These are phyloP conservation scores for Avahi laniger DNA, from an alignment of 2,797 vertebrate genomes.

Conservation along the genomic window DNA sequence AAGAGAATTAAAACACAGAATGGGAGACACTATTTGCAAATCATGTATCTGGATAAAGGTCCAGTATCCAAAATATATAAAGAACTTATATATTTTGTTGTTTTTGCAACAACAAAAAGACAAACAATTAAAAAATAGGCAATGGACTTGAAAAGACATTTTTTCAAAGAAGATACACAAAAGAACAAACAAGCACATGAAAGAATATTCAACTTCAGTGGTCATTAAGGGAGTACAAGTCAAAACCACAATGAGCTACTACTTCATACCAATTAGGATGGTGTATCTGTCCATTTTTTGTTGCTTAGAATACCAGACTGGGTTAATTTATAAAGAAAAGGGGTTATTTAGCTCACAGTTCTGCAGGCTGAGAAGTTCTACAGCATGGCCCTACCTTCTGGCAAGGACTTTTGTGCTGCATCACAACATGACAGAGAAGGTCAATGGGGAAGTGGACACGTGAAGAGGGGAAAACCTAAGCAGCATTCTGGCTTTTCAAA, in stretches of 20 bases:
- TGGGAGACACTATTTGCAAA: neutral
- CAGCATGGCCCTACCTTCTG: neutral
- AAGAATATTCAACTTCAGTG: neutral
- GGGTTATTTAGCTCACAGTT: neutral
- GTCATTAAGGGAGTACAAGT: neutral
- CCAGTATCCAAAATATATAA: neutral
- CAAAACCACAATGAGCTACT: neutral
- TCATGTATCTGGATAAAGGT: neutral
- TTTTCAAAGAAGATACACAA: neutral
- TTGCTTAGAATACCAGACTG: neutral
- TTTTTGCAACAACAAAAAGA: neutral
- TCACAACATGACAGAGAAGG: neutral
- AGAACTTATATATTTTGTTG: neutral
- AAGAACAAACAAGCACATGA: neutral
- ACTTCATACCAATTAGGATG: neutral
- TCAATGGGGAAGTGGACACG: neutral
- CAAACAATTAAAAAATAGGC: neutral
- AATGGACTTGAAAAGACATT: neutral
- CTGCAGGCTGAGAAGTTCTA: neutral
- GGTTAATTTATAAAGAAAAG: neutral
- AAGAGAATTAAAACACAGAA: conserved; percentile 9
- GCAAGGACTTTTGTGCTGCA: neutral
- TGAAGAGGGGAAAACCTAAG: neutral
- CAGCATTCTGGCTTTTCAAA: neutral
- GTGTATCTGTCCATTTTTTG: neutral